Conservation (phyloP, 2,888 invertebrate genomes). For the Spodoptera littoralis region DNA sequence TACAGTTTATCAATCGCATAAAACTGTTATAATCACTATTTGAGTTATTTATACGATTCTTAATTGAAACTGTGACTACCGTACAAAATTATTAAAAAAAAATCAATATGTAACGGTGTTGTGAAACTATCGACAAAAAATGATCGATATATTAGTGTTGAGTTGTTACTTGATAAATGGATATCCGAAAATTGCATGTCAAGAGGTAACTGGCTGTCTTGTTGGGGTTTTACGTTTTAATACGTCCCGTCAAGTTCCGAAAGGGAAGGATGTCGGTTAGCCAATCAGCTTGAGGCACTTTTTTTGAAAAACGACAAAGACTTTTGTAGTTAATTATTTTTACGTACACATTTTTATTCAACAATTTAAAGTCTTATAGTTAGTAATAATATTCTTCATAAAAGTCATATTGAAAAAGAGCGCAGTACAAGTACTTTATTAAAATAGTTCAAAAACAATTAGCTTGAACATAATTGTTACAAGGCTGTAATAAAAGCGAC, state of each 20-base stretch:
- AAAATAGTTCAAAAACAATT: conserved; percentile 19
- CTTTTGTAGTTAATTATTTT: conserved; percentile 53
- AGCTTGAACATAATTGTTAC: conserved; percentile 35
- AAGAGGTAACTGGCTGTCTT: conserved; percentile 82
- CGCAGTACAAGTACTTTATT: no score
- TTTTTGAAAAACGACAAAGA: conserved; percentile 47
- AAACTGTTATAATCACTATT: conserved; percentile 39
- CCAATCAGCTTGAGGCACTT: conserved; percentile 72
- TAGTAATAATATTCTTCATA: no score
- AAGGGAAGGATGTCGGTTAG: conserved; percentile 70
- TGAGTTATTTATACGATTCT: conserved; percentile 34
- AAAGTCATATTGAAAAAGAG: no score
- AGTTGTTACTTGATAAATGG: conserved; percentile 79
- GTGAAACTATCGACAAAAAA: conserved; percentile 66
- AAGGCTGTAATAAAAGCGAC: conserved; percentile 22
- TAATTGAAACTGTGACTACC: conserved; percentile 56
- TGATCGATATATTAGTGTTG: conserved; percentile 63
- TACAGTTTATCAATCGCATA: conserved; percentile 40
- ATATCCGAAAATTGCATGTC: conserved; percentile 87
- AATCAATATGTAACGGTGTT: conserved; percentile 50
- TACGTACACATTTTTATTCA: conserved; percentile 32
- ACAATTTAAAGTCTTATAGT: no score
- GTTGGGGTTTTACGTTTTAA: conserved; percentile 82
- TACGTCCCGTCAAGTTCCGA: conserved; percentile 74
- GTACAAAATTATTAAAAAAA: conserved; percentile 40